Evolutionary conservation across 1,140 invertebrate species (phyloP), one percentile per base, ranked within the genome.

Genomic region (Andrena cerasifolii): DNA sequence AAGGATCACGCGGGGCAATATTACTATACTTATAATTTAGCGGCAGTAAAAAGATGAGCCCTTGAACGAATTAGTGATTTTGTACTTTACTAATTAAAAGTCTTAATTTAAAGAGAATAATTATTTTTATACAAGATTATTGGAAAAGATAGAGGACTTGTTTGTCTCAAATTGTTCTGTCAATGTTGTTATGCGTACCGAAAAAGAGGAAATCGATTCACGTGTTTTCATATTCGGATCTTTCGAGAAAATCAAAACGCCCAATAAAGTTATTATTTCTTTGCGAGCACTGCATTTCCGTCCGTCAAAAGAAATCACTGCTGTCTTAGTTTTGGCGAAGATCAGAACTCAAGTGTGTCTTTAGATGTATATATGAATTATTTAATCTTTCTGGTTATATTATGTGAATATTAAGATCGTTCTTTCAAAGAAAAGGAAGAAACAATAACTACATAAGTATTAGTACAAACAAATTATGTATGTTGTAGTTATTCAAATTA

Each of bases 11-110:
- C 6, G 33, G 61, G 53, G 45, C 75, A 78, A 66, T 80, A 71
- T 66, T 36, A 66, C 24, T 65, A 53, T 51, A 68, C 10, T 47
- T 68, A 26, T 65, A 76, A 75, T 67, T 75, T 79, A 79, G 75
- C 76, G 36, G 33, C 53, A 63, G 51, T 53, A 47, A 43, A n/a
- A n/a, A 61, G n/a, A 45, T 18, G 76, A 53, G 36, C 56, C 45
- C 21, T 63, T 75, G 5, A 33, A n/a, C 24, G 45, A 79, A 78
- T 54, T 76, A 76, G 28, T 76, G 45, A 70, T 56, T 45, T 49
- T 65, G 16, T 47, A 63, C 16, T 54, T 47, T 51, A 49, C 56
- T 4, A 43, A 56, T 58, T 40, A 2, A 43, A 33, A 49, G 28
- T 40, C 12, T 10, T 49, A 14, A 77, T 66, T 49, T 43, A 40